Base-by-base conservation (phyloP, 2,797 vertebrate genomes). In the Adelosebastes latens region DNA sequence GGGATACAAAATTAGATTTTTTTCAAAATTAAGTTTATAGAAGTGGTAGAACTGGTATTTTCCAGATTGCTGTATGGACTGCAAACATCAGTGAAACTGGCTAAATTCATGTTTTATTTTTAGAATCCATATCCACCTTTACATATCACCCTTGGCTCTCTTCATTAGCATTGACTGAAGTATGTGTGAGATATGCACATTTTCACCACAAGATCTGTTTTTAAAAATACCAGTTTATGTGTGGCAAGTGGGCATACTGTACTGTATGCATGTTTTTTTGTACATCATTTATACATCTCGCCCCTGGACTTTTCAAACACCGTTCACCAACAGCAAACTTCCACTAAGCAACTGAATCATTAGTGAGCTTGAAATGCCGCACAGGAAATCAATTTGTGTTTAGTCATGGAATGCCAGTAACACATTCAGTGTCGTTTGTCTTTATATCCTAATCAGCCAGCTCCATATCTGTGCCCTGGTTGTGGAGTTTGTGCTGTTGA, bases 391-490 rank as follows among this genome's bases (percentile, higher is more conserved):
- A 29, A 63, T 56, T 6, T 1, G n/a, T 69, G n/a, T 69, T 69
- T 56, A 24, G 8, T 22, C 29, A 1, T 8, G 39, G 42, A 73
- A 22, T 72, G 8, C 8, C 12, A 25, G 16, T 24, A 31, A 46
- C 32, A 22, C 16, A 29, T 27, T 39, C 7, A 10, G n/a, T 39
- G 22, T 4, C 11, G 49, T 81, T 60, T 65, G 55, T 72, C 14
- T 36, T 55, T 1, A 56, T 79, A 62, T 79, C 65, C 67, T 70
- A 14, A 79, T 82, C 52, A 24, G 34, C 20, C 52, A 8, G 18
- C 16, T 73, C 20, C 34, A 25, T 36, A 72, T 75, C 10, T 66
- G 75, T 8, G 49, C n/a, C 29, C 66, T 31, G 49, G 60, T n/a
- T 53, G 18, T 27, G 32, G n/a, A 42, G 42, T 78, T 61, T 79